Percentiles rank a stretch among this genome's conserved stretches.
Conservation (phyloP, 1,140 invertebrate species). For the Papilio aristodemus region DNA sequence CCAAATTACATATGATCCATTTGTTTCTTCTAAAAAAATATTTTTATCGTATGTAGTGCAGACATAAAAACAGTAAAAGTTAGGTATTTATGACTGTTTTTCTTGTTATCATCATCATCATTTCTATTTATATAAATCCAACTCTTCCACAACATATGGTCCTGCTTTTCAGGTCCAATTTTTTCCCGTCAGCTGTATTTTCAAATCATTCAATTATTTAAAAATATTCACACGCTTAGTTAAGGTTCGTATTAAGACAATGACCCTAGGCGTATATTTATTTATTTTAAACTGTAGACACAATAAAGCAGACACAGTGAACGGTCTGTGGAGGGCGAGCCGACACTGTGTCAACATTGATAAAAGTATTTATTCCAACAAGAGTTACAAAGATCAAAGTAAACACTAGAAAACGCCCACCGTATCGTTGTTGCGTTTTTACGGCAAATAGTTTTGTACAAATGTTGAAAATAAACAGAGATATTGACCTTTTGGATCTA, state of each 20-base stretch:
- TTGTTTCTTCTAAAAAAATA: too few relatives aligned
- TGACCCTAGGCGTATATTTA: constrained; percentile 23
- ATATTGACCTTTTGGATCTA: constrained; percentile 14
- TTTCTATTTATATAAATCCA: too few relatives aligned
- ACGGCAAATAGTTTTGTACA: constrained; percentile 42
- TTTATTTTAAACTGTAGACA: constrained; percentile 37
- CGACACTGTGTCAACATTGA: constrained; percentile 72
- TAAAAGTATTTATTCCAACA: constrained; percentile 75
- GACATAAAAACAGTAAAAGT: too few relatives aligned
- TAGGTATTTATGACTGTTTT: too few relatives aligned
- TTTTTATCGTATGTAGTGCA: too few relatives aligned
- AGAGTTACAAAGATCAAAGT: constrained; percentile 73
- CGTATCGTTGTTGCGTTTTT: constrained; percentile 43
- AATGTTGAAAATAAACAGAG: background rate
- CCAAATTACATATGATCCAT: too few relatives aligned
- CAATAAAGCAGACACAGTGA: constrained; percentile 39
- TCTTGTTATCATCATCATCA: too few relatives aligned
- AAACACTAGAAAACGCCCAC: constrained; percentile 72
- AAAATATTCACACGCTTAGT: constrained; percentile 18
- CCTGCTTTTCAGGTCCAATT: too few relatives aligned
- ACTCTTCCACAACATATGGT: too few relatives aligned
- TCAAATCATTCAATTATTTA: background rate
- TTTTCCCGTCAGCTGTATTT: too few relatives aligned
- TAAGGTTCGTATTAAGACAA: constrained; percentile 20
- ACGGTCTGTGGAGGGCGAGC: constrained; percentile 59